Evolutionary conservation across 2,888 invertebrate species (phyloP), one percentile per base, ranked within the genome.

Genomic region (Sinotaia quadrata): DNA sequence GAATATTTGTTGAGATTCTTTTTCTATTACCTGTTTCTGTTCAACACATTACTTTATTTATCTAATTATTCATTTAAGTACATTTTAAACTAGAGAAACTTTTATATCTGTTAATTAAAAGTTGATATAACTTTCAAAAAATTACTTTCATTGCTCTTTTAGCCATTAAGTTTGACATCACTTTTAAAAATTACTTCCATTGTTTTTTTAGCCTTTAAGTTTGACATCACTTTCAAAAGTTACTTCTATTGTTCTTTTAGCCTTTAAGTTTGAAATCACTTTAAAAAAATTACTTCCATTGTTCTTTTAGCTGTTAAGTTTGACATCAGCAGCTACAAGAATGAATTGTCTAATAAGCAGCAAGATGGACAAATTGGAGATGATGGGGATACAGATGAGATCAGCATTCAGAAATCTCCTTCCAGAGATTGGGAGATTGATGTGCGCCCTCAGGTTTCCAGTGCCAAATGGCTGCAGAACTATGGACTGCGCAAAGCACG

Each of bases 401-500:
- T 63, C 24, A 56, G 76, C 68, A 58, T 77, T 41, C 78, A 81
- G 71, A 79, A 76, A 68, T 74, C 76, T 1, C 80, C 78, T 8
- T 75, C 77, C 27, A 80, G 79, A 60, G 76, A 80, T 60, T 87
- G 87, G 87, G 86, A 87, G 71, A 74, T 83, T 36, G 86, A 87
- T 70, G 86, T 87, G 5, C 68, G 78, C 2, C 75, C 80, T 0
- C 78, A 84, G 18, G 80, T 86, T 31, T 82, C 84, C 29, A 81
- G 85, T 15, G 77, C 74, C 61, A 83, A 84, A 73, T 88, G 88
- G 88, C 77, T 87, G 21, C 81, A 81, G 68, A 84, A 82, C 62
- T 85, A 87, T 67, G 87, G 88, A 5, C 80, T 88, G 34, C 80
- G 81, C 60, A 82, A 81, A 62, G 86, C 85, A 73, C 76, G 82